Conservation (phyloP, 2,888 invertebrate species). For the Megaustenia siamemsis region DNA sequence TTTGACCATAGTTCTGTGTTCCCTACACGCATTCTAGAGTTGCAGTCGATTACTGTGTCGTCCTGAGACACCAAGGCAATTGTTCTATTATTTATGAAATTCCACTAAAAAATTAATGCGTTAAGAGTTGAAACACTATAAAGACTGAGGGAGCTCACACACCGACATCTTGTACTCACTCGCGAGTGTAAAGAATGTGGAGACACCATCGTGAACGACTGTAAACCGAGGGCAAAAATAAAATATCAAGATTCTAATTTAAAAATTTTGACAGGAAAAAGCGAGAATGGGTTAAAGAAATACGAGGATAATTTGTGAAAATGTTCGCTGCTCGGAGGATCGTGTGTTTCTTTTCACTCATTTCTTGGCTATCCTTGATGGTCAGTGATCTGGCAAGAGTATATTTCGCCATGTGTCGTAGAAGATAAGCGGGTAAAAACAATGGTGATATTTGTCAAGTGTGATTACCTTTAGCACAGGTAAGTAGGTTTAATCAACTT, state of each 20-base stretch:
- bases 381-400: neutral
- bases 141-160: constrained; percentile 53
- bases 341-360: neutral
- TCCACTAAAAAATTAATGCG: constrained; percentile 65
- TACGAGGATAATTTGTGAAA: neutral
- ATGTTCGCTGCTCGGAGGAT: neutral
- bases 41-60: constrained; percentile 42
- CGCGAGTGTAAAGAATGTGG: neutral
- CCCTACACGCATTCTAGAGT: neutral
- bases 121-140: constrained; percentile 62
- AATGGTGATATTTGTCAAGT: too few species aligned
- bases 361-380: neutral
- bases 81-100: constrained; percentile 66
- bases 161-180: constrained; percentile 33
- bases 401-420: too few species aligned
- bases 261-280: neutral
- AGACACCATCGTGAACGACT: neutral
- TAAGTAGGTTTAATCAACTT: neutral
- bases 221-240: neutral
- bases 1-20: neutral
- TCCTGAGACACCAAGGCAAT: constrained; percentile 59
- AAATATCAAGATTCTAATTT: neutral
- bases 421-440: too few species aligned
- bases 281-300: neutral
- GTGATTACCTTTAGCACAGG: neutral